Evolutionary conservation across 1,140 invertebrate species (phyloP).

Genomic region (Nasonia vitripennis): DNA sequence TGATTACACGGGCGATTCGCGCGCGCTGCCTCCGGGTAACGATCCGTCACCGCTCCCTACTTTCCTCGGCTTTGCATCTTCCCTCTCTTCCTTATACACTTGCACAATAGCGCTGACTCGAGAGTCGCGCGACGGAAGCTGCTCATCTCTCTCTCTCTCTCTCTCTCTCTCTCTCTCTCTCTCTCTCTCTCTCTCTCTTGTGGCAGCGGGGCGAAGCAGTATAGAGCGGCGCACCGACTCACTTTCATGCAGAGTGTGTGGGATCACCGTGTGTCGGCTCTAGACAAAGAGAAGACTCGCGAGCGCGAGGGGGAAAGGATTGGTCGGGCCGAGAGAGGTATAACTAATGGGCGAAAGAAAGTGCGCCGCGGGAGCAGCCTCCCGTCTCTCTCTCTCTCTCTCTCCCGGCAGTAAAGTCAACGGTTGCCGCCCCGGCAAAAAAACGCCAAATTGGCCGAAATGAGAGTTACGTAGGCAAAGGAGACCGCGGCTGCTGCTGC

Average conservation of each 20-base stretch:
- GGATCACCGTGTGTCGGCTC: slow-evolving; percentile 44
- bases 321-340: slow-evolving; percentile 43
- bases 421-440: slow-evolving; percentile 66
- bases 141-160: slow-evolving; percentile 14
- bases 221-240: not conserved
- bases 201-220: not conserved
- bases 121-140: slow-evolving; percentile 31
- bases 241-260: slow-evolving; percentile 27
- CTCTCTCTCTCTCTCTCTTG: slow-evolving; percentile 39
- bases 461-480: slow-evolving; percentile 69
- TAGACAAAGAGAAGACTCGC: slow-evolving; percentile 41
- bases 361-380: slow-evolving; percentile 9
- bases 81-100: not conserved
- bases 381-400: slow-evolving; percentile 45
- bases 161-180: slow-evolving; percentile 18
- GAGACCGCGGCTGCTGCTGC: slow-evolving; percentile 51
- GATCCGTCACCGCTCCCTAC: slow-evolving; percentile 58
- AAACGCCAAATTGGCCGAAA: slow-evolving; percentile 68
- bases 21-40: slow-evolving; percentile 54
- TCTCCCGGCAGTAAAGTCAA: slow-evolving; percentile 62
- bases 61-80: not conserved
- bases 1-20: slow-evolving; percentile 15
- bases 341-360: slow-evolving; percentile 59
- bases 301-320: slow-evolving; percentile 27
- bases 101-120: slow-evolving; percentile 25